Conservation (phyloP, 2,888 invertebrate genomes). For the Orchestes rusci region DNA sequence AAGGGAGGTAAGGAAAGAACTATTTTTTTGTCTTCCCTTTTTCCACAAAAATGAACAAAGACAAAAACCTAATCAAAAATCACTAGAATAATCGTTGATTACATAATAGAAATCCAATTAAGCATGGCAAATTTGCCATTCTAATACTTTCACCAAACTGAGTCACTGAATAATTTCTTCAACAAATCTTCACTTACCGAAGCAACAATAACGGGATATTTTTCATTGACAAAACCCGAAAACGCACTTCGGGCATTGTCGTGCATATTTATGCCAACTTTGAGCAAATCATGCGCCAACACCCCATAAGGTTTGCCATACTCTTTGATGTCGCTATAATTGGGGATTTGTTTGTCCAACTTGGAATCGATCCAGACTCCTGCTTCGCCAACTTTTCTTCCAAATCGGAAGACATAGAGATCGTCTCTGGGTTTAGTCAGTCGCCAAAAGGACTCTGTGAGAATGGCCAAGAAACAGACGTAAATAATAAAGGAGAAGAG, state of each 20-base stretch:
- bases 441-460: constrained; percentile 13
- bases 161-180: too few species aligned
- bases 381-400: constrained; percentile 12
- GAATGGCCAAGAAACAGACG: constrained; percentile 2
- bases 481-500: too few species aligned
- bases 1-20: too few species aligned
- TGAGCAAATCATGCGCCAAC: constrained; percentile 52
- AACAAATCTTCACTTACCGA: too few species aligned
- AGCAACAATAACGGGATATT: constrained; percentile 47
- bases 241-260: constrained; percentile 31
- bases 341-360: constrained; percentile 61
- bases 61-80: too few species aligned
- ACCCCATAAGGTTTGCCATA: constrained; percentile 55
- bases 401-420: constrained; percentile 13
- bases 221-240: constrained; percentile 28
- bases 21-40: too few species aligned
- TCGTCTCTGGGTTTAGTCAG: constrained; percentile 12
- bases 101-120: too few species aligned
- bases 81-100: neutral
- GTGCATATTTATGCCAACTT: constrained; percentile 48
- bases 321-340: constrained; percentile 50
- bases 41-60: too few species aligned
- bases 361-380: constrained; percentile 58
- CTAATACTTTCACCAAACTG: too few species aligned
- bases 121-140: too few species aligned